Base-by-base conservation (phyloP, 1,140 invertebrate genomes). In the Tetragnatha versicolor region DNA sequence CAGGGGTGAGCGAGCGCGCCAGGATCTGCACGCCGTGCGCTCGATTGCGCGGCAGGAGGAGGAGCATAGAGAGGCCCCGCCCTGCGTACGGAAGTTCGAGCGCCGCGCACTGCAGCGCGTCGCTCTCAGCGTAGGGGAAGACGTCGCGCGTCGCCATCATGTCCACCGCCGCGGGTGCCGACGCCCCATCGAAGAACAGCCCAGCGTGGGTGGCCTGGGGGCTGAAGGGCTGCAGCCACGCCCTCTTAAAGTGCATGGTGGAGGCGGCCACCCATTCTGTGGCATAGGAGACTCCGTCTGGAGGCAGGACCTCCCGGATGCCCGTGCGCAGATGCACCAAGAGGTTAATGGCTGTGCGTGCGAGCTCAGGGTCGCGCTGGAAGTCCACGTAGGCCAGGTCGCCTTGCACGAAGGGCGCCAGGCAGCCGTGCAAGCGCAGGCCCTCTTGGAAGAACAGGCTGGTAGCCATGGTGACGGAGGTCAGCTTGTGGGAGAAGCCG, bases 61-160 rank as follows among this genome's bases (percentile, higher is more conserved):
- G 75, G 82, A 92, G 91, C 93, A 97, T 95, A 68, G 92, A 93
- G 53, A 96, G 89, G 31, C 92, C 89, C 47, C 92, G 89, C 14
- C 93, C 91, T 81, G 92, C 91, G 86, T 96, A 97, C 0, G 94
- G 94, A 39, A 97, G 85, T 85, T 96, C 93, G 6, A 97, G 83
- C n/a, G 96, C 90, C 82, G 95, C 92, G 0, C 91, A 92, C 4
- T 91, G 90, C 0, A 96, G 86, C 9, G 72, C 69, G 55, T 82
- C 79, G 42, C 66, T 79, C 17, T 77, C 12, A n/a, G 81, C 81
- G 65, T 79, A 83, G 47, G 65, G 55, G 51, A 85, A 83, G 45
- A 68, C 83, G n/a, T 49, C 78, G 49, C 66, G 42, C 17, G 70
- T 55, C 3, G 80, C 55, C 81, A 85, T 83, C 73, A 83, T 84